These are phyloP conservation scores for Dendroctonus ponderosae DNA, from an alignment of 1,140 invertebrate genomes.

Conservation along the genomic window DNA sequence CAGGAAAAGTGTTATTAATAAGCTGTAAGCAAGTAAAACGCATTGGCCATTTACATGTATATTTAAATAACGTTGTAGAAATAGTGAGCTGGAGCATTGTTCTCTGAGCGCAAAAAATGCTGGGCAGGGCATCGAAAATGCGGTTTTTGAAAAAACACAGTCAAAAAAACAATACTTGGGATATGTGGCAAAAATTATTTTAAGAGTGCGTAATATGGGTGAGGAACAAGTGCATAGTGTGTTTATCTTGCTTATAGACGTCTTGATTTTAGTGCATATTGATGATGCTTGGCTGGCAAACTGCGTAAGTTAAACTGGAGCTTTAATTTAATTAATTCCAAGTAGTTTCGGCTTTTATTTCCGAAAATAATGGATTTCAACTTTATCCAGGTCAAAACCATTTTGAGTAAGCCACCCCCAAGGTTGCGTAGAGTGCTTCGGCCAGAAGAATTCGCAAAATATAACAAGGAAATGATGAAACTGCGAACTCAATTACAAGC, in stretches of 20 bases:
- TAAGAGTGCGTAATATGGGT: slow-evolving; percentile 4
- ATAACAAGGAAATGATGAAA: slow-evolving; percentile 12
- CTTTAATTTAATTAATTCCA: background rate
- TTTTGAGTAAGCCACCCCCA: slow-evolving; percentile 6
- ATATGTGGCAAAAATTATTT: slow-evolving; percentile 5
- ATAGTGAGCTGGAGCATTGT: too few relatives aligned
- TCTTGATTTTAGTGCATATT: slow-evolving; percentile 3
- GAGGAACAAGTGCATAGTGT: background rate
- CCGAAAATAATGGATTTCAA: background rate
- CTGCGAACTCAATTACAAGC: background rate
- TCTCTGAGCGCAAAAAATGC: background rate
- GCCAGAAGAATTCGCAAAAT: slow-evolving; percentile 6
- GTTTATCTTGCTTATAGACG: background rate
- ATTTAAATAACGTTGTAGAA: too few relatives aligned
- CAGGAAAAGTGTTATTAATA: too few relatives aligned
- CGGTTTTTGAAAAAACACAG: background rate
- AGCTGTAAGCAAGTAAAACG: too few relatives aligned
- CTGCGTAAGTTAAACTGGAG: background rate
- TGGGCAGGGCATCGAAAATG: slow-evolving; percentile 2
- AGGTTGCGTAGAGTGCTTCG: slow-evolving; percentile 5
- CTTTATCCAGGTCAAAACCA: background rate
- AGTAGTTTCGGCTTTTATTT: background rate
- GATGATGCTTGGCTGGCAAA: background rate
- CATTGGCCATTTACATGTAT: too few relatives aligned
- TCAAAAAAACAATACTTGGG: slow-evolving; percentile 5